These are phyloP conservation scores for Ernsta delagoae DNA, from an alignment of 2,888 invertebrate genomes.

Conservation along the genomic window DNA sequence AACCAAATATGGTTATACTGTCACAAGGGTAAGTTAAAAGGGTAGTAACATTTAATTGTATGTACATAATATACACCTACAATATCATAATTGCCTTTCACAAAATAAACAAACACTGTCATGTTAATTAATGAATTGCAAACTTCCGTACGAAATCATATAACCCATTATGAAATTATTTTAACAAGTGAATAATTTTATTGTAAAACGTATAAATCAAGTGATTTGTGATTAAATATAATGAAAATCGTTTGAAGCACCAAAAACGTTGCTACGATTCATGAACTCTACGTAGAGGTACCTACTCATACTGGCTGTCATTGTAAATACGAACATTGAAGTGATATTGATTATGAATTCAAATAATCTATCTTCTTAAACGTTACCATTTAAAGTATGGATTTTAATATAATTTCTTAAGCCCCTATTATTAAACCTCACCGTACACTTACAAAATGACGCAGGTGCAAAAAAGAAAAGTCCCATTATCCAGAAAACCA, in stretches of 20 bases:
- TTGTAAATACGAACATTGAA: too few species aligned
- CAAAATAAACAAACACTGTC: neutral
- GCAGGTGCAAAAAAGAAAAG: too few species aligned
- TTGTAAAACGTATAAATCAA: neutral
- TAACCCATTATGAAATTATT: conserved; percentile 1
- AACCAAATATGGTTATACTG: too few species aligned
- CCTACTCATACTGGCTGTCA: too few species aligned
- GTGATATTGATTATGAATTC: too few species aligned
- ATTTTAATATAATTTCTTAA: too few species aligned
- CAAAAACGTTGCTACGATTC: neutral
- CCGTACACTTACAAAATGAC: too few species aligned
- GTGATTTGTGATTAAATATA: neutral
- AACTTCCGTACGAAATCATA: conserved; percentile 14
- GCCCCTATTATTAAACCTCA: too few species aligned
- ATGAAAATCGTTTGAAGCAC: neutral
- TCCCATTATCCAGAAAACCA: too few species aligned
- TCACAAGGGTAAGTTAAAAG: conserved; percentile 66
- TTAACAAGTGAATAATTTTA: neutral
- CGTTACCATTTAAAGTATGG: too few species aligned
- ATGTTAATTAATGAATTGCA: conserved; percentile 22
- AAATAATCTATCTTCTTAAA: too few species aligned
- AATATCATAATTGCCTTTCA: neutral
- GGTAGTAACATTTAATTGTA: neutral
- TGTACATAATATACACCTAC: neutral
- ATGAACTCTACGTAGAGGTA: too few species aligned